Evolutionary conservation across 1,140 invertebrate species (phyloP), one percentile per base, ranked within the genome.

Genomic region (Heliconius congener): DNA sequence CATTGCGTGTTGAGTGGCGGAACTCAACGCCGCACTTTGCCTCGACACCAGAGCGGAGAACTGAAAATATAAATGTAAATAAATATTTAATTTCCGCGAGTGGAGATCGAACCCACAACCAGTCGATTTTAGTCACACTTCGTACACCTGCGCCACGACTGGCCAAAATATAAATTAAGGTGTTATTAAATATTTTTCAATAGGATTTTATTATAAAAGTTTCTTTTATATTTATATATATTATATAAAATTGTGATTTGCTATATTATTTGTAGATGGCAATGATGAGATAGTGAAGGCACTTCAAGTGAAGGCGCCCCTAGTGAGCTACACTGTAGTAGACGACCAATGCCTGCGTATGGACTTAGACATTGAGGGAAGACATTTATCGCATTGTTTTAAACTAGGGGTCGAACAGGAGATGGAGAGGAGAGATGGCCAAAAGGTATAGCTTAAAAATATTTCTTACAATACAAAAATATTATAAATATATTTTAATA

Each of bases 351-450:
- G 80, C 0, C 79, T 87, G 19, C 75, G 74, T 19, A 75, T 90
- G 73, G 80, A 80, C 5, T 73, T 92, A 13, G 73, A 83, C 60
- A 66, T 81, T 0, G 83, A 85, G 0, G 83, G 81, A 5, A 85
- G 79, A 73, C 70, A 81, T 27, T 75, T 81, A 3, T 42, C 72
- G 0, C 76, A 84, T 9, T 72, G 27, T 9, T 89, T 91, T 76
- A 80, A 71, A 19, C 80, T 91, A 11, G 91, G 86, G 42, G 82
- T 87, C 71, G 87, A 90, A 74, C 80, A 83, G 8, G 89, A 91
- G 37, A 55, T 88, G 73, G 81, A 85, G 57, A 88, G 81, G n/a
- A 71, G 77, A 50, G 86, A 91, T 70, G 90, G 91, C 13, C 73
- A 57, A 37, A 89, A 88, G 86, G 91, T 92, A 34, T 3, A 30